These are phyloP conservation scores for Trachops cirrhosus DNA, from an alignment of 2,797 vertebrate genomes.

Conservation along the genomic window DNA sequence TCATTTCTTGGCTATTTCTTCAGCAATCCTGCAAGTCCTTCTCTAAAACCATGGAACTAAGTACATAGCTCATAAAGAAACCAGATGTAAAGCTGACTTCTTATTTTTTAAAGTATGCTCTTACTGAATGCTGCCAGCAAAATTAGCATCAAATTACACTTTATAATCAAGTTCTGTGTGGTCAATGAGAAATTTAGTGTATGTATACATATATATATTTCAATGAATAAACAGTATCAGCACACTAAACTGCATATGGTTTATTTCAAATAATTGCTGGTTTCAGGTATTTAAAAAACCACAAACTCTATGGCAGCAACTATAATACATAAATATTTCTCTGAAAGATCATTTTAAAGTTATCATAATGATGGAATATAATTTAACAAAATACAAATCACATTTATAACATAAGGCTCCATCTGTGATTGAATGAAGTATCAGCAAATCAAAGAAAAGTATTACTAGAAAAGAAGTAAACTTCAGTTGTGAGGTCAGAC, in stretches of 20 bases:
- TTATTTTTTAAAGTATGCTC: slow-evolving; percentile 54
- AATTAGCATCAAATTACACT: slow-evolving; percentile 52
- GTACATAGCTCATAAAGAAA: slow-evolving; percentile 37
- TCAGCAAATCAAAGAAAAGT: slow-evolving; percentile 82
- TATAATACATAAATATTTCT: slow-evolving; percentile 73
- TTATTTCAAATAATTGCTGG: slow-evolving; percentile 80
- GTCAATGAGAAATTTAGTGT: slow-evolving; percentile 58
- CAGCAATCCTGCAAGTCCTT: slow-evolving; percentile 38
- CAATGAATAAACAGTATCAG: slow-evolving; percentile 63
- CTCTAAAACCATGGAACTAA: slow-evolving; percentile 63
- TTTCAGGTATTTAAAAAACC: slow-evolving; percentile 81
- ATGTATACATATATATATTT: not conserved
- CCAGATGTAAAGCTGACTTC: slow-evolving; percentile 41
- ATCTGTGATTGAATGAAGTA: slow-evolving; percentile 84
- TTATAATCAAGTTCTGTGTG: slow-evolving; percentile 59
- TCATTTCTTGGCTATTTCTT: not conserved
- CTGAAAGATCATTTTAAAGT: slow-evolving; percentile 73
- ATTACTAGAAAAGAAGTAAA: slow-evolving; percentile 74
- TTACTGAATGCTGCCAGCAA: slow-evolving; percentile 57
- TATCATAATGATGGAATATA: slow-evolving; percentile 75
- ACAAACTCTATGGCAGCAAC: slow-evolving; percentile 77
- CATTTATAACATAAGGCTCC: slow-evolving; percentile 85
- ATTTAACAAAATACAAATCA: slow-evolving; percentile 82
- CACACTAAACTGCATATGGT: slow-evolving; percentile 75
- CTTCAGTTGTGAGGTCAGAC: slow-evolving; percentile 57